Base-by-base conservation (phyloP, 2,113 vertebrate genomes). In the Sylvilagus bachmani region DNA sequence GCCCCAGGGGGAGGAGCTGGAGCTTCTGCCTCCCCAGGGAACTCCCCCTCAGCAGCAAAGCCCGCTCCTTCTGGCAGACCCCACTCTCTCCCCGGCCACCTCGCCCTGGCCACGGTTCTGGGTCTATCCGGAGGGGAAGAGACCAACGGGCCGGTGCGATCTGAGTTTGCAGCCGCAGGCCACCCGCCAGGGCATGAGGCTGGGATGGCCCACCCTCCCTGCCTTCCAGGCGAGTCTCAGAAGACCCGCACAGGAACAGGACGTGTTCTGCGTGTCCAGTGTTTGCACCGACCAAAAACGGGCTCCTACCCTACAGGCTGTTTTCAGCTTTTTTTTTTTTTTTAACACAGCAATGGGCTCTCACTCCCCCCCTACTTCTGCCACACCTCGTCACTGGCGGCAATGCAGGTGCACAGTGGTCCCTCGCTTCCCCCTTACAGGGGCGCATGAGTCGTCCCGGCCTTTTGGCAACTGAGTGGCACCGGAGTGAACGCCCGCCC, bases 161-260 rank as follows among this genome's bases (percentile, higher is more conserved):
- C 79, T 66, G 6, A 38, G 58, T 51, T 94, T 78, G 81, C 22
- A 77, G 36, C 44, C 7, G 44, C 44, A 44, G 44, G 44, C 44
- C 44, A 44, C 44, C 44, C 44, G 44, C 44, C 44, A 44, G 44
- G 44, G 44, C 44, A 44, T 6, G 44, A 44, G 44, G 44, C 44
- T 6, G 7, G 38, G 44, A 44, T 44, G 44, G 44, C 44, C 44
- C 6, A 7, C 44, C 44, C 44, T 44, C 44, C 44, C 44, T 44
- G 44, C 44, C 88, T 94, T 89, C 75, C 5, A 61, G 88, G 53
- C 38, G 38, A 71, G 49, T 70, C 86, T 55, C 85, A 38, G 74
- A 49, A 22, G 17, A 38, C 2, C 38, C 25, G 29, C 38, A 13
- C 73, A n/a, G 58, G 10, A 1, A 1, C 7, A 7, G 44, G 6